Evolutionary conservation across 92 coral and sea anemone species (phyloP).

Genomic region (Epizoanthus illoricatus): DNA sequence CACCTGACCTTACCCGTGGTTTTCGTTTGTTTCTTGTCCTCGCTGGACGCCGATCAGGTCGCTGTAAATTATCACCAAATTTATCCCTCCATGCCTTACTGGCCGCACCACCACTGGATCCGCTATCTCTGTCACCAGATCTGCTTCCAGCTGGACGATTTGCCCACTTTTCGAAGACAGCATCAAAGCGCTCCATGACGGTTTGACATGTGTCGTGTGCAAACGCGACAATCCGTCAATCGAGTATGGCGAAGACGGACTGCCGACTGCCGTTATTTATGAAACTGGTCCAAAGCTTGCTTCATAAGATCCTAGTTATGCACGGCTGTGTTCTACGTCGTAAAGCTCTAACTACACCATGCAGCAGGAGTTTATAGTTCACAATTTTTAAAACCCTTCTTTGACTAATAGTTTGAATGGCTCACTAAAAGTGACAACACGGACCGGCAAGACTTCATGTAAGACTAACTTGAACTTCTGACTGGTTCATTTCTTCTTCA

Average conservation of each 20-base stretch:
- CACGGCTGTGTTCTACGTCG: not conserved
- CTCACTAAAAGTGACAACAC: no score
- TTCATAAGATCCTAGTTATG: not conserved
- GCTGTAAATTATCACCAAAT: conserved; percentile 59
- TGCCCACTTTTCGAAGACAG: conserved; percentile 91
- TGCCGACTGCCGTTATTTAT: not conserved
- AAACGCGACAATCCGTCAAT: not conserved
- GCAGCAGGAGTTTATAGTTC: not conserved
- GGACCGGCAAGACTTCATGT: no score
- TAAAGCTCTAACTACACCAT: not conserved
- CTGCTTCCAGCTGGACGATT: conserved; percentile 61
- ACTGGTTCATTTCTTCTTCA: no score
- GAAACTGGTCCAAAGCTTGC: not conserved
- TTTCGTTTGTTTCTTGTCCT: conserved; percentile 46
- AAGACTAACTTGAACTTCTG: no score
- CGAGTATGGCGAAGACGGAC: not conserved
- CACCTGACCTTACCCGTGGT: not conserved
- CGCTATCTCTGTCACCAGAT: conserved; percentile 18
- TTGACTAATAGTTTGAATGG: no score
- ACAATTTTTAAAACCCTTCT: no score
- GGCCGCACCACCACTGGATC: conserved; percentile 3
- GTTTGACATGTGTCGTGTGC: not conserved
- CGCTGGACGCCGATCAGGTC: conserved; percentile 50
- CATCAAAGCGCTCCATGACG: conserved; percentile 62
- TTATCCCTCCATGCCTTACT: conserved; percentile 63